Evolutionary conservation across 1,140 invertebrate genomes (phyloP).

Genomic region (Zaprionus capensis): DNA sequence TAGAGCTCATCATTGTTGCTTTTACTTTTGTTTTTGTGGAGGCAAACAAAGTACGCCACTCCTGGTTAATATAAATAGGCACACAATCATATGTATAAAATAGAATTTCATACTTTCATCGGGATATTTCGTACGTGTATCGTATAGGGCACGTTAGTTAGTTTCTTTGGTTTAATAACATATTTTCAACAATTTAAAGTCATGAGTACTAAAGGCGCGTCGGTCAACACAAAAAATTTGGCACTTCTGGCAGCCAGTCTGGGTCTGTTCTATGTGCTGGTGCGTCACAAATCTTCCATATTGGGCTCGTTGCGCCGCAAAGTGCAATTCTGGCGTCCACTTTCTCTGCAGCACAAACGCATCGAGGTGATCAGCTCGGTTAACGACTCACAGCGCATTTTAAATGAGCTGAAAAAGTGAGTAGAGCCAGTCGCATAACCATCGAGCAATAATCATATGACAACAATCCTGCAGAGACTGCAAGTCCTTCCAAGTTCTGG

Average conservation of each 20-base stretch:
- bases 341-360: constrained; percentile 38
- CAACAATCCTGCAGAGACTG: constrained; percentile 59
- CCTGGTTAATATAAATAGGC: neutral
- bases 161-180: too few relatives aligned
- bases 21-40: neutral
- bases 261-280: constrained; percentile 58
- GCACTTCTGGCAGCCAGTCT: constrained; percentile 59
- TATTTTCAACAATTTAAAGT: neutral
- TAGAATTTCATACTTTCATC: constrained; percentile 5
- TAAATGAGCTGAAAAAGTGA: constrained; percentile 61
- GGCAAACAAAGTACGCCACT: neutral
- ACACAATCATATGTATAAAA: neutral
- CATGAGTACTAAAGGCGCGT: constrained; percentile 25
- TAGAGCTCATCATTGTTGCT: neutral
- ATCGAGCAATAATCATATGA: neutral
- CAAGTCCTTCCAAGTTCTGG: constrained; percentile 85
- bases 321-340: neutral
- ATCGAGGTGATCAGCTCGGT: constrained; percentile 61
- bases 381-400: constrained; percentile 47
- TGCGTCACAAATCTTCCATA: constrained; percentile 49
- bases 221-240: constrained; percentile 25
- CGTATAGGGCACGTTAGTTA: too few relatives aligned
- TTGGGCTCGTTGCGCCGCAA: constrained; percentile 26
- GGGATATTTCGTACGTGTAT: neutral
- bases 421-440: neutral